Evolutionary conservation across 2,888 invertebrate species (phyloP).

Genomic region (Hydropsyche betteni): DNA sequence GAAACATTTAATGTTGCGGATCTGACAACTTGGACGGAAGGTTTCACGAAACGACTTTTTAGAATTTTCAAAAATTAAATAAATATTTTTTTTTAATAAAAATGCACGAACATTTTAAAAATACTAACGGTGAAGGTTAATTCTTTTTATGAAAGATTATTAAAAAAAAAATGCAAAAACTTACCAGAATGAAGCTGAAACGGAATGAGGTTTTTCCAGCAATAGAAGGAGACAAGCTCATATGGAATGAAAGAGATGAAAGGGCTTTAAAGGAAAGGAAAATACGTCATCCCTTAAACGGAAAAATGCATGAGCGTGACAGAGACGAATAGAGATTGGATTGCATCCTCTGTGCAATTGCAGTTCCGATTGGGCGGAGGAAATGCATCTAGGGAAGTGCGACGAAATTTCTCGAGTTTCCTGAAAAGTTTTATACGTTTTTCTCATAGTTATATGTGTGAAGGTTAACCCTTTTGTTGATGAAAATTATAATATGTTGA

Average conservation of each 20-base stretch:
- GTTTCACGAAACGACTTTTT: not conserved
- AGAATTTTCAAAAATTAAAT: too few relatives aligned
- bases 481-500: too few relatives aligned
- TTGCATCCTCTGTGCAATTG: conserved; percentile 37
- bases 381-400: not conserved
- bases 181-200: not conserved
- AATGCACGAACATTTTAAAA: not conserved
- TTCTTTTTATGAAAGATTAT: conserved; percentile 13
- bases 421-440: too few relatives aligned
- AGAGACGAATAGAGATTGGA: conserved; percentile 47
- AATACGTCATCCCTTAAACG: conserved; percentile 36
- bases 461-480: too few relatives aligned
- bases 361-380: conserved; percentile 36
- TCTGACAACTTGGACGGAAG: conserved; percentile 12
- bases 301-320: conserved; percentile 47
- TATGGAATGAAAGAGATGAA: too few relatives aligned
- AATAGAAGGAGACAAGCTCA: not conserved
- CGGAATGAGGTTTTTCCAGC: not conserved
- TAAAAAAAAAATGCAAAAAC: conserved; percentile 2
- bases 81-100: too few relatives aligned
- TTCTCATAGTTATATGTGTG: too few relatives aligned
- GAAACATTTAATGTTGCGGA: conserved; percentile 19
- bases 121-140: conserved; percentile 1
- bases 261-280: not conserved
- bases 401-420: too few relatives aligned